Evolutionary conservation across 1,140 invertebrate species (phyloP), one percentile per base, ranked within the genome.

Genomic region (Drosophila pallidifrons): DNA sequence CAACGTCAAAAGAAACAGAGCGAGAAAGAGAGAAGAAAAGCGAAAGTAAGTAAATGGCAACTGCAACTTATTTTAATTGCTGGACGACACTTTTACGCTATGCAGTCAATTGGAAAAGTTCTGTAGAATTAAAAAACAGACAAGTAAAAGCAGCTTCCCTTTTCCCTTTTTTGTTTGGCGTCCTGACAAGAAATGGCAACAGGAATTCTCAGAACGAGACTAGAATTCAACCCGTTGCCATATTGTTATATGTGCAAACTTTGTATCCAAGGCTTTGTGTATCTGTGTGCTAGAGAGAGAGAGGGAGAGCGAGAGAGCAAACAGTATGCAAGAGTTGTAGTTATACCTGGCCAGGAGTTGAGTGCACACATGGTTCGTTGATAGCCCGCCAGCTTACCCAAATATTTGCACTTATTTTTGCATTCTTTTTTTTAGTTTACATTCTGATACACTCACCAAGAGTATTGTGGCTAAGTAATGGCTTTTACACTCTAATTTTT

Each of bases 61-160:
- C 81, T 77, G 81, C 77, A 83, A 83, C 81, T 83, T 83, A 83
- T 83, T 83, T 83, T 83, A 83, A 83, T 83, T 83, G 81, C 81
- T 77, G 81, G 81, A 83, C 81, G 81, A 83, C 81, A 83, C 81
- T 83, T 83, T 83, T 83, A 51, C 77, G 81, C 81, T 77, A 73
- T 83, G 81, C 81, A 83, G 81, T 83, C 81, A 79, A 83, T 83
- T 83, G 81, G 76, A 83, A 83, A 83, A 83, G 81, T 83, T 83
- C 81, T 83, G 66, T 77, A 79, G 81, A 83, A 83, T 77, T 83
- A 79, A 82, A 82, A 79, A 65, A 67, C 69, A 68, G 61, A 79
- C 64, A 68, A 52, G 45, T 28, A 46, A n/a, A 55, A 8, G 20
- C 45, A 59, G 4, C 46, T 30, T 35, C 35, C 28, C 5, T 28